Evolutionary conservation across 2,888 invertebrate species (phyloP).

Genomic region (Lypha dubia): DNA sequence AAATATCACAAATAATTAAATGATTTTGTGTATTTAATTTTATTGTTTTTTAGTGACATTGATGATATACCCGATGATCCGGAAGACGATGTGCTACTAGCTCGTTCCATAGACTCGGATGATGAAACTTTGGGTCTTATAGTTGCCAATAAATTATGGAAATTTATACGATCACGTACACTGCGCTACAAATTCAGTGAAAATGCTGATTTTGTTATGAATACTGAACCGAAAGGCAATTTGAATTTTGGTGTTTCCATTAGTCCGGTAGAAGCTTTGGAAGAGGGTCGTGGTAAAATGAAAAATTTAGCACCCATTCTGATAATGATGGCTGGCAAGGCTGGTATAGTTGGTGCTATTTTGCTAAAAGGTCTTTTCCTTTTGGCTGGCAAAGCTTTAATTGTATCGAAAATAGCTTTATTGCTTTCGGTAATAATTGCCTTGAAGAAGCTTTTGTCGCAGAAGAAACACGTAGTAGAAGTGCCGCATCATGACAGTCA

Average conservation of each 20-base stretch:
- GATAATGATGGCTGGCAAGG: constrained; percentile 91
- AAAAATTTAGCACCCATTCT: constrained; percentile 89
- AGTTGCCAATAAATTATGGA: constrained; percentile 89
- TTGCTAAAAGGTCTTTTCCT: constrained; percentile 92
- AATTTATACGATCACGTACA: constrained; percentile 90
- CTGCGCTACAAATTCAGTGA: constrained; percentile 91
- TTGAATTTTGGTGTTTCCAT: constrained; percentile 87
- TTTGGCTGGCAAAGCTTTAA: constrained; percentile 92
- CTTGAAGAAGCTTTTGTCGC: constrained; percentile 90
- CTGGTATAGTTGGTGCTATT: constrained; percentile 91
- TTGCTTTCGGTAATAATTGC: constrained; percentile 91
- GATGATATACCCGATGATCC: constrained; percentile 83
- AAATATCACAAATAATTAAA: too few relatives aligned
- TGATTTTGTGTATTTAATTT: not conserved
- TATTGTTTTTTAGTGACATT: constrained; percentile 74
- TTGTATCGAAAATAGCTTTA: constrained; percentile 93
- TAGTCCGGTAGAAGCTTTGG: constrained; percentile 85
- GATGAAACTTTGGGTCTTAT: constrained; percentile 87
- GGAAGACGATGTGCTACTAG: constrained; percentile 85
- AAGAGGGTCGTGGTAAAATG: constrained; percentile 89
- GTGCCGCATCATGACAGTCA: constrained; percentile 87
- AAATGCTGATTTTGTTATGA: constrained; percentile 90
- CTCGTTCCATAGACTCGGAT: constrained; percentile 84
- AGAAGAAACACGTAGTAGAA: constrained; percentile 87
- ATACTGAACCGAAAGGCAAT: constrained; percentile 88